A percentile compares a stretch with the other conserved stretches of the same genome.
Evolutionary conservation across 2,113 vertebrate genomes (phyloP).

Genomic region (Ovibos moschatus): DNA sequence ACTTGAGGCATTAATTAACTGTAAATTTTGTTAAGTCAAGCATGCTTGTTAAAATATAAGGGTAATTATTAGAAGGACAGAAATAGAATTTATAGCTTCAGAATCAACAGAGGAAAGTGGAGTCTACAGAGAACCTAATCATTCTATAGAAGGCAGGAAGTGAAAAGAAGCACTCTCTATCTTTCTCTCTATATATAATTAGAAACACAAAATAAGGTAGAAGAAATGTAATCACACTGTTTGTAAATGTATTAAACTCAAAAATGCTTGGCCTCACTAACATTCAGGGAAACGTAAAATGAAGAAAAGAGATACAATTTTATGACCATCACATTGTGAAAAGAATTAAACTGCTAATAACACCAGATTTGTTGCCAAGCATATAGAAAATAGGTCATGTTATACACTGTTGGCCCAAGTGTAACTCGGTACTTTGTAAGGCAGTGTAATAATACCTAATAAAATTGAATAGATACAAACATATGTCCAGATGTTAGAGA

Average conservation of each 20-base stretch:
- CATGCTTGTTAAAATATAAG: constrained; percentile 1
- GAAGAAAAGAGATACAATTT: not conserved
- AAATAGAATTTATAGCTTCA: not conserved
- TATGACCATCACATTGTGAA: not conserved
- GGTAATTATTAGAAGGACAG: not conserved
- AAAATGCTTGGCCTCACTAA: not conserved
- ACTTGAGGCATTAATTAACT: not conserved
- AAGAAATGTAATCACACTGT: not conserved
- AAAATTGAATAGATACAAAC: not conserved
- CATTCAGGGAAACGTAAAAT: not conserved
- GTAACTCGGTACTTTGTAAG: not conserved
- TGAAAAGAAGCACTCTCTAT: not conserved
- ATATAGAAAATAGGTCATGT: not conserved
- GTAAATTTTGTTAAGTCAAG: not conserved
- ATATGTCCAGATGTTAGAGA: not conserved
- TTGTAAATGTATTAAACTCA: not conserved
- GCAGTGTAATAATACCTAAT: not conserved
- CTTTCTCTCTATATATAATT: not conserved
- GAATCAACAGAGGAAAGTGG: not conserved
- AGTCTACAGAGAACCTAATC: not conserved
- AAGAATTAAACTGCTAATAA: not conserved
- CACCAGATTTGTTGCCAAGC: not conserved
- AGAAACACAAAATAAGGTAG: not conserved
- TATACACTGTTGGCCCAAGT: not conserved
- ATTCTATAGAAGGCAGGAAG: not conserved